phyloP scores from a whole-genome alignment of 2,113 vertebrate species.

The Petroica traversi region DNA sequence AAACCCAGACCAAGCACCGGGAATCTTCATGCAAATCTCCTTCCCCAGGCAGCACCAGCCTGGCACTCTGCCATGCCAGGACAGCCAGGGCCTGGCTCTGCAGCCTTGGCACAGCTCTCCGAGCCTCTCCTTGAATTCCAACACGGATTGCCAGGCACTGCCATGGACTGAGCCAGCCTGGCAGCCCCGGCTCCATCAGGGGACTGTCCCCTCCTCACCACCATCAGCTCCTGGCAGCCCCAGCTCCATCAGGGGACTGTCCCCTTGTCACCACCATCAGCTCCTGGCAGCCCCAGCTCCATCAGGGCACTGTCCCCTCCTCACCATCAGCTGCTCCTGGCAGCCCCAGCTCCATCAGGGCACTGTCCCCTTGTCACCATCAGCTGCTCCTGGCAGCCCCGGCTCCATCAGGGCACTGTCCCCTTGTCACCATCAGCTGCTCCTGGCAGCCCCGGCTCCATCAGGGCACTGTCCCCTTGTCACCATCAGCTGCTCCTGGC shows the following conservation, averaged over 20 bases:
- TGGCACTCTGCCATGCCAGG: background rate
- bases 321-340: background rate
- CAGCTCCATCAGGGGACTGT: background rate
- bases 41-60: background rate
- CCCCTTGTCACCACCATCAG: too few species aligned
- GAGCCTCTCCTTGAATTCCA: constrained; percentile 15
- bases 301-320: background rate
- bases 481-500: too few species aligned
- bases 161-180: rapidly evolving
- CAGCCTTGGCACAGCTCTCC: background rate
- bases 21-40: background rate
- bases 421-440: too few species aligned
- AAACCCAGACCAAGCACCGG: background rate
- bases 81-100: background rate
- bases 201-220: background rate
- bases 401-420: background rate
- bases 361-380: too few species aligned
- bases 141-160: background rate
- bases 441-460: background rate
- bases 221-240: background rate
- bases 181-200: background rate
- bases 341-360: background rate
- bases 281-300: too few species aligned
- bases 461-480: background rate
- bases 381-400: background rate